Evolutionary conservation across 2,888 invertebrate species (phyloP).

Genomic region (Pseudococcus jackbeardsleyi): DNA sequence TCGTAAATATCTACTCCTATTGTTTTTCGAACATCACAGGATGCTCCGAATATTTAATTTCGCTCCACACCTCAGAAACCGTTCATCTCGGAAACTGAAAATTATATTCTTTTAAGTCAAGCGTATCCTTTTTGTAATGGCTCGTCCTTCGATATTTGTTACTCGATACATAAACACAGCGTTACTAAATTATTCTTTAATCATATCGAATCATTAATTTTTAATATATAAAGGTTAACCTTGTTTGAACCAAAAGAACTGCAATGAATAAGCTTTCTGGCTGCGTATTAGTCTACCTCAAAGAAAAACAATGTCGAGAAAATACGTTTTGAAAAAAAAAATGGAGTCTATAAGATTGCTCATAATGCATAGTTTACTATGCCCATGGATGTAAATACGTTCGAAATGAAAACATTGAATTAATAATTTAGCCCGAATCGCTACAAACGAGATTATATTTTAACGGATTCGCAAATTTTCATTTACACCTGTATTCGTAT

Average conservation of each 20-base stretch:
- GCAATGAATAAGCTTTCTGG: neutral
- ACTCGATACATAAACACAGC: conserved; percentile 23
- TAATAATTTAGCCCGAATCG: neutral
- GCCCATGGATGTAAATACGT: neutral
- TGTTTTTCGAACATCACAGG: conserved; percentile 56
- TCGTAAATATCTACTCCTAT: conserved; percentile 59
- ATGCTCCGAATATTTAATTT: conserved; percentile 61
- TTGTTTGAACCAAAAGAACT: conserved; percentile 40
- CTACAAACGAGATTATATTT: neutral
- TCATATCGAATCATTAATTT: conserved; percentile 62
- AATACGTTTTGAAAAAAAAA: neutral
- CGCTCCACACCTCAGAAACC: conserved; percentile 57
- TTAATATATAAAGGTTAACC: conserved; percentile 51
- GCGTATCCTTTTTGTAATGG: conserved; percentile 54
- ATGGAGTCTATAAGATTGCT: neutral
- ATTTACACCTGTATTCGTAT: neutral
- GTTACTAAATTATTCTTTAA: conserved; percentile 57
- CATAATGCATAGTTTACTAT: neutral
- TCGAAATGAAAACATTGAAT: neutral
- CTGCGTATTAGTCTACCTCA: neutral
- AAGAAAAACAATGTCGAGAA: conserved; percentile 37
- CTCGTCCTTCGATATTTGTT: conserved; percentile 62
- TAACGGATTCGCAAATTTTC: conserved; percentile 21
- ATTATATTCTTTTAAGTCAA: conserved; percentile 63
- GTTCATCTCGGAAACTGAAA: conserved; percentile 59